A percentile compares a stretch with the other conserved stretches of the same genome.
These are phyloP conservation scores for Arrhamphus sclerolepis DNA, from an alignment of 2,797 vertebrate species.

Conservation along the genomic window DNA sequence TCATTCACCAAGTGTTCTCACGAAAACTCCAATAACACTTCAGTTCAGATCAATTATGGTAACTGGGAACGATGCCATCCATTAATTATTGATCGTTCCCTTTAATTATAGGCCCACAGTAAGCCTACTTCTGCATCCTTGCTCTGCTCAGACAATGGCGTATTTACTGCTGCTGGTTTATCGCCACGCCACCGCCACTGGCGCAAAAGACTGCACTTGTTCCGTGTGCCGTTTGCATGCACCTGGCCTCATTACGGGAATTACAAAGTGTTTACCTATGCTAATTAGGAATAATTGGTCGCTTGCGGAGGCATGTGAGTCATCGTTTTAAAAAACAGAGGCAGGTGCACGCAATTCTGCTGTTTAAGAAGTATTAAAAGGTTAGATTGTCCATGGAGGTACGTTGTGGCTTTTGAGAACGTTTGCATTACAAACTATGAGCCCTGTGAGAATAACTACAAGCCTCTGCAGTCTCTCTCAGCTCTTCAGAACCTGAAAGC, in stretches of 20 bases:
- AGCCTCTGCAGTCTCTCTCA: not conserved
- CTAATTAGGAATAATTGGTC: not conserved
- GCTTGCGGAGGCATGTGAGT: too few species aligned
- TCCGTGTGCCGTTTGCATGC: not conserved
- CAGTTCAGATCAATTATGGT: conserved; percentile 9
- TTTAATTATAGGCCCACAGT: conserved; percentile 9
- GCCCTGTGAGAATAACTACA: too few species aligned
- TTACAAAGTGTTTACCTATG: not conserved
- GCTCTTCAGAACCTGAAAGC: not conserved
- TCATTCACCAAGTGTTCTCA: not conserved
- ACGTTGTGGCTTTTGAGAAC: not conserved
- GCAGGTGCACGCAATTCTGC: too few species aligned
- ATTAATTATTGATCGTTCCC: conserved; percentile 2
- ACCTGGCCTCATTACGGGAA: not conserved
- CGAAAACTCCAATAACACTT: not conserved
- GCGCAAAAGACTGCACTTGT: conserved; percentile 1
- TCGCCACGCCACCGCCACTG: not conserved
- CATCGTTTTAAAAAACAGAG: not conserved
- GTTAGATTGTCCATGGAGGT: not conserved
- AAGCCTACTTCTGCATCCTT: conserved; percentile 1
- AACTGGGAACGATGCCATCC: conserved; percentile 2
- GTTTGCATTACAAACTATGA: not conserved
- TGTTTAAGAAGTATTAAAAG: too few species aligned
- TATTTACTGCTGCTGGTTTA: conserved; percentile 15
- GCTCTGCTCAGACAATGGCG: not conserved